Evolutionary conservation across 2,888 invertebrate genomes (phyloP), one percentile per base, ranked within the genome.

Genomic region (Lycophotia porphyrea): DNA sequence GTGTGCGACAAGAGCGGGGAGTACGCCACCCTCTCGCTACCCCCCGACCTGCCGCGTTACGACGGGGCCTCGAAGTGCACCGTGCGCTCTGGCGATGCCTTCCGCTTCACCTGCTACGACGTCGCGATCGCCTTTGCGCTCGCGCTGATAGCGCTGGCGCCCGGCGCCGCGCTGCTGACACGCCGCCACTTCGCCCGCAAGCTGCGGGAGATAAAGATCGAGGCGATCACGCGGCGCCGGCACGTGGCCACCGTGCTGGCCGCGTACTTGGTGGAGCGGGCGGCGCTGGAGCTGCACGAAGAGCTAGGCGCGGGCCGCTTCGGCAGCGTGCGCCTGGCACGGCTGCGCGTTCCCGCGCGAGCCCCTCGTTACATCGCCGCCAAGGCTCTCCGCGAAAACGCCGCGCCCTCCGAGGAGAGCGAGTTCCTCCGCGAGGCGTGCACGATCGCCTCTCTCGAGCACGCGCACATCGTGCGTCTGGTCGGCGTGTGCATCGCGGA

Each of bases 381-480:
- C 0, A 99, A 99, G 94, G 98, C 98, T 0, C 95, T 99, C 5
- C 98, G 98, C 93, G 97, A 97, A 0, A 97, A 97, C 18, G 98
- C 98, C 86, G 97, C 97, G 0, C 97, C 97, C 1, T 98, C 98
- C 81, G 98, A 98, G 90, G 98, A 98, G 92, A 94, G 98, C 39
- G 94, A 93, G 78, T 90, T 94, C 89, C 95, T 99, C 66, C 98
- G 98, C 71, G 99, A 99, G 93, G 99, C 99, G 0, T 98, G 98
- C 91, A 97, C 98, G 36, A 98, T 99, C 97, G 99, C 99, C 88
- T 85, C 98, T 64, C 98, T 99, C 88, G 97, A 98, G 71, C 99
- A 99, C 92, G 97, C 97, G 87, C 99, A 99, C 92, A 98, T 99
- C 61, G 97, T 99, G 13, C 97, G 97, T 82, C 95, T 99, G 31